These are phyloP conservation scores for Forbesichthys agassizii DNA, from an alignment of 2,113 vertebrate genomes.

Conservation along the genomic window DNA sequence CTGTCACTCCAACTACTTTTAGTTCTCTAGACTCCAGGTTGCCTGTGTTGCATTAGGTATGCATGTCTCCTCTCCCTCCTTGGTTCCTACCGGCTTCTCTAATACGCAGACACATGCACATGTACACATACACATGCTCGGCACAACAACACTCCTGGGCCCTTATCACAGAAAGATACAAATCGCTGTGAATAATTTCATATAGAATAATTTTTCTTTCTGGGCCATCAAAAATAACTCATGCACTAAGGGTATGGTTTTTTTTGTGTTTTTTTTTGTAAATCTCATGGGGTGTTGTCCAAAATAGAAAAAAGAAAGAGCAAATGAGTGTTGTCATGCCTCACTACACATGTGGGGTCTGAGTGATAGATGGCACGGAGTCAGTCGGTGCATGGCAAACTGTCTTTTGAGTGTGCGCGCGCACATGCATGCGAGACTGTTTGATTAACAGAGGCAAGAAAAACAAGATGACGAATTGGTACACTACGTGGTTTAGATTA, in stretches of 20 bases:
- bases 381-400: conserved; percentile 51
- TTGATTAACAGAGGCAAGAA: conserved; percentile 6
- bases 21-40: conserved; percentile 42
- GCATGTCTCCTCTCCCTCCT: conserved; percentile 34
- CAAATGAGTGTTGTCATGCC: conserved; percentile 58
- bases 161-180: conserved; percentile 47
- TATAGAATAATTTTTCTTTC: conserved; percentile 28
- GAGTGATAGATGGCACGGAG: conserved; percentile 52
- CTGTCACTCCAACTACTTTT: conserved; percentile 38
- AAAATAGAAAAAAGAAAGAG: conserved; percentile 48
- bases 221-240: conserved; percentile 16
- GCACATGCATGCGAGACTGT: conserved; percentile 38
- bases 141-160: conserved; percentile 17
- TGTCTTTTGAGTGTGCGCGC: conserved; percentile 32
- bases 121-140: background rate
- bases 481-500: conserved; percentile 27
- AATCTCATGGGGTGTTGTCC: conserved; percentile 58
- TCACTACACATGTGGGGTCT: conserved; percentile 48
- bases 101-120: background rate
- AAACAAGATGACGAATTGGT: conserved; percentile 28
- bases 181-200: conserved; percentile 47
- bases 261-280: conserved; percentile 46
- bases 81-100: conserved; percentile 2
- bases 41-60: conserved; percentile 59
- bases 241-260: background rate